phyloP scores from a whole-genome alignment of 2,888 invertebrate genomes.

The Tetrapedia diversipes region DNA sequence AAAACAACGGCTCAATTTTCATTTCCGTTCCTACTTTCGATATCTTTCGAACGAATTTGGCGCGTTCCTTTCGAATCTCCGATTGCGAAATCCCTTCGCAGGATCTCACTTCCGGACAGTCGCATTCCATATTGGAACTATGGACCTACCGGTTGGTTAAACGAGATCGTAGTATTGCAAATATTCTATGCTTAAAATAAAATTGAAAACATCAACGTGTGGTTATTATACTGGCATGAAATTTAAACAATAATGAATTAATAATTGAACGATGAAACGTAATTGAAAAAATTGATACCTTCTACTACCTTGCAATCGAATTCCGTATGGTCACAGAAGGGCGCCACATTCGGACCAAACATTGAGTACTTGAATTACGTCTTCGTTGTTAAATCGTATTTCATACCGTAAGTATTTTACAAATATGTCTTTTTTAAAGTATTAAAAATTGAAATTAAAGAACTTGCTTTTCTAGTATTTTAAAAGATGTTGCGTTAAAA shows the following conservation, averaged over 20 bases:
- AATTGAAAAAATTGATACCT: neutral
- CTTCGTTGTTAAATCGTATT: conserved; percentile 7
- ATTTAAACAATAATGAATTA: neutral
- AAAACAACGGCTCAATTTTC: conserved; percentile 85
- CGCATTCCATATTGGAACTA: conserved; percentile 45
- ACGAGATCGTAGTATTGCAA: too few relatives aligned
- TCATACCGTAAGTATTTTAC: conserved; percentile 37
- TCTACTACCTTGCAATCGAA: conserved; percentile 25
- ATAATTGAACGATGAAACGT: neutral
- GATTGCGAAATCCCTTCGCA: conserved; percentile 38
- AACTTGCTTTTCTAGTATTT: neutral
- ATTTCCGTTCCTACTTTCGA: conserved; percentile 29
- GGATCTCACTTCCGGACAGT: conserved; percentile 32
- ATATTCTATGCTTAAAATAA: neutral
- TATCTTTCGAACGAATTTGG: neutral
- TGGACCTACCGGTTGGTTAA: too few relatives aligned
- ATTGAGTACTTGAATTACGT: conserved; percentile 16
- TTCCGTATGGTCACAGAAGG: conserved; percentile 21
- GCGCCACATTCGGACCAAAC: conserved; percentile 44
- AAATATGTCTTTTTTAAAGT: neutral
- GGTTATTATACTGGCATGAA: neutral
- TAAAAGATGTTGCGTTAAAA: neutral
- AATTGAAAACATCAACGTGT: neutral
- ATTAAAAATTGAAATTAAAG: neutral
- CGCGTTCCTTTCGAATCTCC: conserved; percentile 9